These are phyloP conservation scores for Neosalanx taihuensis DNA, from an alignment of 2,797 vertebrate species.

Conservation along the genomic window DNA sequence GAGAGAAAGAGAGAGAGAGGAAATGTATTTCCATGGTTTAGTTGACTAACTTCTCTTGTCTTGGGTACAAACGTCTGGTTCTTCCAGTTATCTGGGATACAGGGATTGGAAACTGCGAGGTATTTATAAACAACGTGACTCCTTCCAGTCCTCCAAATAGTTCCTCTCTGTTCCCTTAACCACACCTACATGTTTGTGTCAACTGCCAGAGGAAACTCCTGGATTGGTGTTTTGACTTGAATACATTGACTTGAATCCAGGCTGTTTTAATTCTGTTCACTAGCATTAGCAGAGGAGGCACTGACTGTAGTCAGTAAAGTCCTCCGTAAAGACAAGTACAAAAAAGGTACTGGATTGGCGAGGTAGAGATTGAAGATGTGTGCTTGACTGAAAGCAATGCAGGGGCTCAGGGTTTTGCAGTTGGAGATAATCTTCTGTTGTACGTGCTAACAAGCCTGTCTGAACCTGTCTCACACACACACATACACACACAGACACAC, in stretches of 20 bases:
- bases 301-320: slow-evolving; percentile 13
- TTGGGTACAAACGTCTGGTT: neutral
- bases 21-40: neutral
- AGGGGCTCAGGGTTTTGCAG: slow-evolving; percentile 6
- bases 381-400: neutral
- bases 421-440: slow-evolving; percentile 40
- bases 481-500: neutral
- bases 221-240: neutral
- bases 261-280: slow-evolving; percentile 35
- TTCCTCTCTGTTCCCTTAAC: neutral
- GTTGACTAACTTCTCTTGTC: neutral
- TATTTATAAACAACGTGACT: neutral
- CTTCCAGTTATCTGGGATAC: neutral
- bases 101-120: neutral
- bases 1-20: slow-evolving; percentile 11
- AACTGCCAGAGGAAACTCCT: slow-evolving; percentile 25
- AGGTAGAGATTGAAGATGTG: neutral
- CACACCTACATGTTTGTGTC: slow-evolving; percentile 44
- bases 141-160: neutral
- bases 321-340: neutral
- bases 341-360: neutral
- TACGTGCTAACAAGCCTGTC: slow-evolving; percentile 59
- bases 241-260: neutral
- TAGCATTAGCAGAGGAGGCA: neutral
- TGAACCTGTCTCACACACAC: slow-evolving; percentile 52